Evolutionary conservation across 2,888 invertebrate species (phyloP), one percentile per base, ranked within the genome.

Genomic region (Protodeltote pygarga): DNA sequence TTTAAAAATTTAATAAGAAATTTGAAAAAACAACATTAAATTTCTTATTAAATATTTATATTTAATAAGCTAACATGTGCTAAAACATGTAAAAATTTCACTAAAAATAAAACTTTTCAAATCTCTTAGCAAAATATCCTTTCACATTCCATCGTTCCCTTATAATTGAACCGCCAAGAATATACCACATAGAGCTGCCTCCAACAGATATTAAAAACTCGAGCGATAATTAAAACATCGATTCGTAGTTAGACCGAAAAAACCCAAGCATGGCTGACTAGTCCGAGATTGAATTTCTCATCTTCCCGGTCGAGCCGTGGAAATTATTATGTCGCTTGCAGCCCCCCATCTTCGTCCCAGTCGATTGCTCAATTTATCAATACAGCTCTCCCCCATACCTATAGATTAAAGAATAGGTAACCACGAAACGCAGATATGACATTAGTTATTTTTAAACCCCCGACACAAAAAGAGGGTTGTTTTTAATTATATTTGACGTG

Each of bases 301-400:
- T 85, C 81, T 78, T 71, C 60, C 48, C 62, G 62, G 52, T 63
- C 67, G 75, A 74, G 67, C 76, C 76, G 79, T 82, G 83, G 84
- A 85, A 85, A 88, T 87, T 85, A 87, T 87, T 85, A 86, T 85
- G 88, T 89, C 89, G 79, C 80, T 77, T 81, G 81, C 89, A 88
- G 83, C 73, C 74, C 67, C 62, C 73, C 80, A 71, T 81, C 85
- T 83, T 81, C 83, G 77, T 75, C 77, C 77, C 75, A 80, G 77
- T 77, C 88, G 89, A 88, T 86, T 89, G 89, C 89, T 89, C 89
- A 87, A 88, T 89, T 89, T 89, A 89, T 89, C 88, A 89, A 89
- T 89, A 89, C 79, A 76, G 79, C 75, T 55, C 53, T 71, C 62
- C 64, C 59, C 65, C 20, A 44, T 13, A n/a, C n/a, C n/a, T 76